A percentile compares a stretch with the other conserved stretches of the same genome.
Evolutionary conservation across 1,140 invertebrate species (phyloP).

Genomic region (Drosophila murphyi): DNA sequence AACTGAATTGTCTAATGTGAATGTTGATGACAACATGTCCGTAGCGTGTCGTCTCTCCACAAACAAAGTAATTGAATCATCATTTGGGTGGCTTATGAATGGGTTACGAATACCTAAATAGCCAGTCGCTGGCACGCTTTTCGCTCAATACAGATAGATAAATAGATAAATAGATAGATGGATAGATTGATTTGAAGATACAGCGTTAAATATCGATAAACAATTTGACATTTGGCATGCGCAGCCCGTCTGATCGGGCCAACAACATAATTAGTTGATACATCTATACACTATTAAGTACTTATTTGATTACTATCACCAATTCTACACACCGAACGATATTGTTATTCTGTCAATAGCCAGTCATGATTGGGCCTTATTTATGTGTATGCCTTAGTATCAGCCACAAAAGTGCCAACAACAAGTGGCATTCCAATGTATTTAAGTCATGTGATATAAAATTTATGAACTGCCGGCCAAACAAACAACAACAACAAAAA

Average conservation of each 20-base stretch:
- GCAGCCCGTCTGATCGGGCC: slow-evolving; percentile 15
- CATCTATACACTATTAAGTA: slow-evolving; percentile 71
- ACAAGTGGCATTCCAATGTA: slow-evolving; percentile 62
- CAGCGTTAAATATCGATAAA: background rate
- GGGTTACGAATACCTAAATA: slow-evolving; percentile 6
- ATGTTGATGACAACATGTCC: slow-evolving; percentile 60
- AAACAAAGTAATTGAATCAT: slow-evolving; percentile 60
- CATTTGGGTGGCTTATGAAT: slow-evolving; percentile 50
- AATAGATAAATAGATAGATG: no score
- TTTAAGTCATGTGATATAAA: slow-evolving; percentile 69
- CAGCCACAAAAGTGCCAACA: slow-evolving; percentile 7
- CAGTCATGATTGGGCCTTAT: slow-evolving; percentile 17
- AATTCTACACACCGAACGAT: slow-evolving; percentile 47
- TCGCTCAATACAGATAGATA: background rate
- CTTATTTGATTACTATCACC: slow-evolving; percentile 65
- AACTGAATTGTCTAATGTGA: slow-evolving; percentile 37
- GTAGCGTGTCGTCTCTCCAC: slow-evolving; percentile 10
- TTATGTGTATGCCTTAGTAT: background rate
- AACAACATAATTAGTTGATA: slow-evolving; percentile 60
- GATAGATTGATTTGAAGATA: background rate
- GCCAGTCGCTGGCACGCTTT: slow-evolving; percentile 32
- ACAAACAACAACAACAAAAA: slow-evolving; percentile 24
- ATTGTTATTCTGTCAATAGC: slow-evolving; percentile 61
- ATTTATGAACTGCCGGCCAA: slow-evolving; percentile 43
- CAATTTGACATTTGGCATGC: slow-evolving; percentile 20